Conservation (phyloP, 1,140 invertebrate genomes). For the Choristoneura fumiferana region DNA sequence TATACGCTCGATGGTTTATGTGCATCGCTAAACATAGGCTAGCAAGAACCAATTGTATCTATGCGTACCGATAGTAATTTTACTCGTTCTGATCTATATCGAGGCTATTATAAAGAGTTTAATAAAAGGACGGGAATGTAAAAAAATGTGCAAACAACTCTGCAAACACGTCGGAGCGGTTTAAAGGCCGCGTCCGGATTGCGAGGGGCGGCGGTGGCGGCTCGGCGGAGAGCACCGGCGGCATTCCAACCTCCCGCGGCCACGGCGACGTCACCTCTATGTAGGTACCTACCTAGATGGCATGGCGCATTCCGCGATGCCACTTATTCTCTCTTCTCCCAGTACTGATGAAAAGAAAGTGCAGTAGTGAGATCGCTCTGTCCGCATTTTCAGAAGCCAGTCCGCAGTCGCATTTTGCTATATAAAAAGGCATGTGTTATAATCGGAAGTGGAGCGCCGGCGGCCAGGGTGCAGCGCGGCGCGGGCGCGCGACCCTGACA, state of each 20-base stretch:
- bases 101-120: conserved; percentile 44
- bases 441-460: conserved; percentile 41
- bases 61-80: not conserved
- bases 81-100: conserved; percentile 10
- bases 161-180: conserved; percentile 74
- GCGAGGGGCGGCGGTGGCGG: conserved; percentile 56
- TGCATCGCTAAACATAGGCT: too few relatives aligned
- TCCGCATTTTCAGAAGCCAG: conserved; percentile 6
- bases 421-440: not conserved
- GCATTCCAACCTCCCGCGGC: conserved; percentile 70
- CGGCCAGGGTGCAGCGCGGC: conserved; percentile 24
- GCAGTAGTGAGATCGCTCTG: conserved; percentile 20
- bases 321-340: conserved; percentile 40
- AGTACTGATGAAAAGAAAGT: conserved; percentile 50
- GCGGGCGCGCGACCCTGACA: conserved; percentile 47
- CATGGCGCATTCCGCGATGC: conserved; percentile 49
- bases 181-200: conserved; percentile 73
- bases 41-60: too few relatives aligned
- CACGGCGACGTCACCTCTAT: conserved; percentile 59
- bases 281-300: conserved; percentile 39
- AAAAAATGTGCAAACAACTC: conserved; percentile 77
- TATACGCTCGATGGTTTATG: too few relatives aligned
- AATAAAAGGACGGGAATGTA: conserved; percentile 70
- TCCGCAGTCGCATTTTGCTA: conserved; percentile 5
- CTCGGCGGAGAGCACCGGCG: conserved; percentile 50